Conservation (phyloP, 2,888 invertebrate genomes). For the Tiliacea citrago region DNA sequence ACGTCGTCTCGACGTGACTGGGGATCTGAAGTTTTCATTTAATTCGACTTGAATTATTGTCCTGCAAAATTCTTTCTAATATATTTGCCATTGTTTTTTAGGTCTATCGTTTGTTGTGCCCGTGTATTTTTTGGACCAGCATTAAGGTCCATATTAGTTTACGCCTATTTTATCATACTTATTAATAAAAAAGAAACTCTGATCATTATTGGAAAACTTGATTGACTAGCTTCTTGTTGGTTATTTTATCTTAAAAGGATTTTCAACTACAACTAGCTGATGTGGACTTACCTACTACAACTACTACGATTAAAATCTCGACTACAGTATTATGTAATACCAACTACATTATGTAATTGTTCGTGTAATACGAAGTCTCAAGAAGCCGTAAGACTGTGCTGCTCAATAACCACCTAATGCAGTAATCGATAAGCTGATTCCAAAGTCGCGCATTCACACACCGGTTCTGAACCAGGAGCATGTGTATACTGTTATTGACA, state of each 20-base stretch:
- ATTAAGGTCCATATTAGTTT: not conserved
- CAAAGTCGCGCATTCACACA: slow-evolving; percentile 32
- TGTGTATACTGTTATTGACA: not conserved
- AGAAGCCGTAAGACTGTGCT: slow-evolving; percentile 65
- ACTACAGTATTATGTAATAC: not conserved
- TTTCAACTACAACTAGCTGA: not conserved
- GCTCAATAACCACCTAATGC: slow-evolving; percentile 59
- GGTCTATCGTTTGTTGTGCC: not conserved
- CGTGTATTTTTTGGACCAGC: not conserved
- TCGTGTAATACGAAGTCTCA: slow-evolving; percentile 48
- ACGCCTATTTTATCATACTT: not conserved
- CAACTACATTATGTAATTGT: slow-evolving; percentile 21
- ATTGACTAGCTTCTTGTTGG: not conserved
- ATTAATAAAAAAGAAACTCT: not conserved
- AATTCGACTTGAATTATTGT: slow-evolving; percentile 17
- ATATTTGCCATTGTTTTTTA: not conserved
- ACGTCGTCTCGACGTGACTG: slow-evolving; percentile 65
- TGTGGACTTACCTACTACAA: not conserved
- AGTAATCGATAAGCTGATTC: slow-evolving; percentile 64
- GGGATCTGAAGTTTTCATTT: slow-evolving; percentile 48
- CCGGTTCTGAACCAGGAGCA: slow-evolving; percentile 6
- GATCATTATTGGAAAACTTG: not conserved
- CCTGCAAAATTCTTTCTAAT: not conserved
- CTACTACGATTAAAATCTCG: not conserved
- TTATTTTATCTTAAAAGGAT: not conserved